Evolutionary conservation across 2,113 vertebrate genomes (phyloP).

Genomic region (Carassius carassius): DNA sequence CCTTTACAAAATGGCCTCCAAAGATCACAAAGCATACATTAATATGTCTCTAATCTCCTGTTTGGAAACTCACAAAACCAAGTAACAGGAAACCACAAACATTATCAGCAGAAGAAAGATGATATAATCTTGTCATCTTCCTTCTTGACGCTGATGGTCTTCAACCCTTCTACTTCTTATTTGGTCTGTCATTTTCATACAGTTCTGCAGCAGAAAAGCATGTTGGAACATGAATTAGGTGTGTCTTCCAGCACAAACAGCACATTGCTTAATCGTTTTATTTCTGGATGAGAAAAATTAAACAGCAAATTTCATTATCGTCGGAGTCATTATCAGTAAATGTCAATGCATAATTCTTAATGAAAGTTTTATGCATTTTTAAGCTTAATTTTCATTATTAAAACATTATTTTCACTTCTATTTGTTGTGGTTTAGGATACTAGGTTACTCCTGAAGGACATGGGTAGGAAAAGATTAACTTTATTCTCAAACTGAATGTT

Average conservation of each 20-base stretch:
- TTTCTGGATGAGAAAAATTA: neutral
- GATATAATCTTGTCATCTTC: conserved; percentile 6
- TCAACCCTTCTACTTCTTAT: neutral
- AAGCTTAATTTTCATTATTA: neutral
- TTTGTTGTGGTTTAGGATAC: neutral
- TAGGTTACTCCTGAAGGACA: conserved; percentile 4
- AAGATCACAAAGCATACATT: neutral
- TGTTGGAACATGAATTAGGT: neutral
- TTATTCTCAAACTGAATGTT: conserved; percentile 4
- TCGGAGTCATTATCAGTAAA: neutral
- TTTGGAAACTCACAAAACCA: neutral
- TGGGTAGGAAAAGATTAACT: conserved; percentile 17
- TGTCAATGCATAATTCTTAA: neutral
- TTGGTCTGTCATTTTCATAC: neutral
- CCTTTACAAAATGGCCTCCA: neutral
- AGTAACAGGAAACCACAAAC: conserved; percentile 14
- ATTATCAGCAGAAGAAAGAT: neutral
- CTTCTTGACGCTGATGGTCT: neutral
- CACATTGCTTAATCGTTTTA: neutral
- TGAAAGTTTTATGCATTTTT: neutral
- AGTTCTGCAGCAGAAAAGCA: neutral
- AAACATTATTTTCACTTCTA: neutral
- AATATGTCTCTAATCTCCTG: too few species aligned
- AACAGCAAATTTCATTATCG: too few species aligned
- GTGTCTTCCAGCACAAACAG: neutral